Evolutionary conservation across 2,888 invertebrate genomes (phyloP).

Genomic region (Atrina japonica): DNA sequence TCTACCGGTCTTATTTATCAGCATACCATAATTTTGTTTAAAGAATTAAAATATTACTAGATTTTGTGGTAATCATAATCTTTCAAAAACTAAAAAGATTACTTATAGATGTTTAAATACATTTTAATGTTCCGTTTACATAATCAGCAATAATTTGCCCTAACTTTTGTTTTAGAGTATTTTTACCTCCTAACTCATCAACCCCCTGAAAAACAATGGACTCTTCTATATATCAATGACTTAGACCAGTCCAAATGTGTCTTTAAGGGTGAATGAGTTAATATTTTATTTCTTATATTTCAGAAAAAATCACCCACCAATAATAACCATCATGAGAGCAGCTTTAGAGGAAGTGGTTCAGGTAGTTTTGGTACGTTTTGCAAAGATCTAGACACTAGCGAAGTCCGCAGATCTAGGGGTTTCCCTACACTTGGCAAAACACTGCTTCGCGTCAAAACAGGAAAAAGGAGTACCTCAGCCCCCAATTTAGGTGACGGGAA

Average conservation of each 20-base stretch:
- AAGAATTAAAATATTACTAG: too few relatives aligned
- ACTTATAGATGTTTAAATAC: too few relatives aligned
- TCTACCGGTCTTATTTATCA: too few relatives aligned
- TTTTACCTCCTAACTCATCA: background rate
- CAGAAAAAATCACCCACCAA: constrained; percentile 41
- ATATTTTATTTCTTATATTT: background rate
- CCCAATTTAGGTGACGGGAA: constrained; percentile 91
- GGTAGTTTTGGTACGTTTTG: constrained; percentile 75
- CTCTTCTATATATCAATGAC: too few relatives aligned
- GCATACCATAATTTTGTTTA: too few relatives aligned
- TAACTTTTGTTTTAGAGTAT: background rate
- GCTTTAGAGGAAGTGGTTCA: constrained; percentile 36
- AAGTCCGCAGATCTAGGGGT: constrained; percentile 63
- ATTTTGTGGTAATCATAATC: too few relatives aligned
- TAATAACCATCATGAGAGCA: constrained; percentile 42
- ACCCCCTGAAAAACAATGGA: too few relatives aligned
- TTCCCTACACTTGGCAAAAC: constrained; percentile 86
- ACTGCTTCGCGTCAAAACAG: constrained; percentile 81
- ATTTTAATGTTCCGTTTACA: too few relatives aligned
- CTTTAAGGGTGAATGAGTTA: too few relatives aligned
- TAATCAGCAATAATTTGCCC: too few relatives aligned
- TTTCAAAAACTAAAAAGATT: too few relatives aligned
- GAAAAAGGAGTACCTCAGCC: constrained; percentile 90
- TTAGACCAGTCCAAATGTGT: too few relatives aligned
- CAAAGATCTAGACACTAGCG: constrained; percentile 55